These are phyloP conservation scores for Celastrina argiolus DNA, from an alignment of 2,888 invertebrate species.

Conservation along the genomic window DNA sequence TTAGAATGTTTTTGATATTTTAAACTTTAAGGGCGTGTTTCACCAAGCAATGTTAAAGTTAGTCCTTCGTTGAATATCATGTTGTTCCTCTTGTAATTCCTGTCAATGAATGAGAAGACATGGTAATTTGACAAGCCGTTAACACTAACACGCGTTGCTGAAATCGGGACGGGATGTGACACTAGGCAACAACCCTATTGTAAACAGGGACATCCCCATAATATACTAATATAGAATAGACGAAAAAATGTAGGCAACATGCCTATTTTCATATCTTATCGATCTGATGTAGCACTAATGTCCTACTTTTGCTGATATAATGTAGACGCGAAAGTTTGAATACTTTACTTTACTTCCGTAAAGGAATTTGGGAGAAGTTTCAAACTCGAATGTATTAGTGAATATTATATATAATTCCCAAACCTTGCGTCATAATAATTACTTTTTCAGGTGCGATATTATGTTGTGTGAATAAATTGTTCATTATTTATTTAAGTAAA, in stretches of 20 bases:
- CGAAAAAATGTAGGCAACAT: background rate
- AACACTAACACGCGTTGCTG: no score
- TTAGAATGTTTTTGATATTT: background rate
- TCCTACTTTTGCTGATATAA: background rate
- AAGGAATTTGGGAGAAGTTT: background rate
- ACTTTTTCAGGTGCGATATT: no score
- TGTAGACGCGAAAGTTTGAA: background rate
- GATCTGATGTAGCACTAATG: background rate
- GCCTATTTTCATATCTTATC: background rate
- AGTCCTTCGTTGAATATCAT: no score
- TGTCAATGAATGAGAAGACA: no score
- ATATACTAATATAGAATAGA: background rate
- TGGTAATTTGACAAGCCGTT: no score
- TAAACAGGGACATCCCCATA: no score
- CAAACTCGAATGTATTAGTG: background rate
- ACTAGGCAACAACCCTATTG: no score
- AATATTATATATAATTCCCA: background rate
- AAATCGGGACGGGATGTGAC: no score
- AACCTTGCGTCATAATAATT: background rate
- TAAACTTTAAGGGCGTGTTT: no score
- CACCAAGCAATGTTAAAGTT: no score
- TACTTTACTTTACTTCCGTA: background rate
- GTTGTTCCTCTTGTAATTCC: no score
- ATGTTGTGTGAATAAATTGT: background rate
- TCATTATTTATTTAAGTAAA: no score